Evolutionary conservation across 2,797 vertebrate species (phyloP), one percentile per base, ranked within the genome.

Genomic region (Lacerta bilineata): DNA sequence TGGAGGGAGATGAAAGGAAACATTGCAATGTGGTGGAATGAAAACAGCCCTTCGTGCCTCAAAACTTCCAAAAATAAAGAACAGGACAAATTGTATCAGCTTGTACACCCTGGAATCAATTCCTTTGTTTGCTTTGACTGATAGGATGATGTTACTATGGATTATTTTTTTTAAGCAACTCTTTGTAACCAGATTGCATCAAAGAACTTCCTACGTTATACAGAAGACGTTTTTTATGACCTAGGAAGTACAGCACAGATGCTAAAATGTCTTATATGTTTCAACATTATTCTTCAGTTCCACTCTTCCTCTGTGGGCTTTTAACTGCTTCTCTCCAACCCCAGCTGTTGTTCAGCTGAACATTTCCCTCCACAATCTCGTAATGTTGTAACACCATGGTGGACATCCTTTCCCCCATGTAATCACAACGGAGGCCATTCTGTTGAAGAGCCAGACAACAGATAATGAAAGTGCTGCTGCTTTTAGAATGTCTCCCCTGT

Each of bases 261-360:
- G 74, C 23, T 23, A 59, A 1, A 88, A 83, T 88, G 55, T 90
- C 33, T 83, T 43, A 46, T 76, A 68, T 84, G 4, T 71, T 88
- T 88, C 41, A 88, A 61, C 80, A 68, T 80, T 46, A 18, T 25
- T 41, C 66, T n/a, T 18, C n/a, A 77, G 46, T 4, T 39, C 78
- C 83, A 88, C 10, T 83, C 64, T 59, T 25, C 43, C 86, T 89
- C 71, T 90, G 33, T n/a, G 59, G 50, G 15, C 25, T 88, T 89
- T 92, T 61, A 84, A 84, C 50, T 61, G 33, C 8, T 36, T 85
- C n/a, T 17, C 90, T 87, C 18, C 85, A 27, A 85, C 18, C 1
- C 29, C 33, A 83, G 50, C 33, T 1, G 33, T 66, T n/a, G 50
- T 13, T 87, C 68, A 89, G 27, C 64, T 43, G 33, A 11, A 84